These are phyloP conservation scores for Dusona sp. DNA, from an alignment of 2,888 invertebrate species.

Conservation along the genomic window DNA sequence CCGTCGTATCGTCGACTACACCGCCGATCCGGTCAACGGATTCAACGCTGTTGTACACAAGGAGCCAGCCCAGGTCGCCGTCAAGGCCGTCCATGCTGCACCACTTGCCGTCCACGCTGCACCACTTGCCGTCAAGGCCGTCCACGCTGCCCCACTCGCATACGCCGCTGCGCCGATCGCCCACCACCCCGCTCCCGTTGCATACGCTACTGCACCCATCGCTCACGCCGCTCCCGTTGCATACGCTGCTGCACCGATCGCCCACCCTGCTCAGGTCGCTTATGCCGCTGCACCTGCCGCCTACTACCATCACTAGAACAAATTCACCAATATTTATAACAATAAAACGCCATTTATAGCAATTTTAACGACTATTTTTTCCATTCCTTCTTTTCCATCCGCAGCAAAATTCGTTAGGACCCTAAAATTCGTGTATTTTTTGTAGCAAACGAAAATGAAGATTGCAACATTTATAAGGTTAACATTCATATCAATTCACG, in stretches of 20 bases:
- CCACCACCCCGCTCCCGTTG: conserved; percentile 85
- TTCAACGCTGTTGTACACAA: conserved; percentile 83
- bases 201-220: conserved; percentile 82
- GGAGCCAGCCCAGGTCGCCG: conserved; percentile 76
- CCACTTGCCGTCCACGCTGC: conserved; percentile 69
- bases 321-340: conserved; percentile 57
- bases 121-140: conserved; percentile 83
- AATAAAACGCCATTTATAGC: conserved; percentile 54
- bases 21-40: conserved; percentile 80
- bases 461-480: neutral
- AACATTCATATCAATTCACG: neutral
- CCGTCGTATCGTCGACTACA: conserved; percentile 81
- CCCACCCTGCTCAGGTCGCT: conserved; percentile 42
- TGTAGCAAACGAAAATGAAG: neutral
- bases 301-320: conserved; percentile 57
- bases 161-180: conserved; percentile 65
- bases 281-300: conserved; percentile 70
- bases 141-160: conserved; percentile 77
- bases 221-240: conserved; percentile 70
- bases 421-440: neutral
- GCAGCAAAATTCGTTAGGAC: neutral
- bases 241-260: conserved; percentile 67
- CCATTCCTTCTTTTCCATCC: neutral
- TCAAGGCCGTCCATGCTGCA: conserved; percentile 84
- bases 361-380: neutral